Evolutionary conservation across 2,888 invertebrate species (phyloP), one percentile per base, ranked within the genome.

Genomic region (Cryptus viduatorius): DNA sequence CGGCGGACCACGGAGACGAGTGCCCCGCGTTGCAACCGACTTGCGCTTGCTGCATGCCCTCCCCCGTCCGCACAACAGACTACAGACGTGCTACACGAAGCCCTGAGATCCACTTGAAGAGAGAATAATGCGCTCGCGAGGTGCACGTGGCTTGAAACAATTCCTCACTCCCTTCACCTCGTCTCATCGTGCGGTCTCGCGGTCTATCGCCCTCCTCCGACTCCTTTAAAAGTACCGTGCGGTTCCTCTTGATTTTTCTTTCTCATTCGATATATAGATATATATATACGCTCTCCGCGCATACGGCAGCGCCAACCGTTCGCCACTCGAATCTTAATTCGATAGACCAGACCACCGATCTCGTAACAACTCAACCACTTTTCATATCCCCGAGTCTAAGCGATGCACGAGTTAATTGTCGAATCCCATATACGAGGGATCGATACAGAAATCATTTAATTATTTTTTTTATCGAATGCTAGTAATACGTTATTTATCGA

Each of bases 91-190:
- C 31, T 19, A 16, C 29, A 24, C 64, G 61, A 44, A 44, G 79
- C 44, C 24, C 83, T 76, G 78, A 83, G 86, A 86, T 88, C 88
- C 88, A 92, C 92, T 92, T 89, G 89, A 92, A 86, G 81, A 84
- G 82, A 89, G 89, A 90, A 91, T 92, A 92, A 92, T 92, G 87
- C 89, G 77, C 86, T 77, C 77, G 44, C 71, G 82, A 82, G 89
- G 89, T 90, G 90, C 91, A 92, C 92, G 91, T 92, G 91, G 87
- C 92, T 82, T 69, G 80, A 59, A 81, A 84, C 82, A 86, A 84
- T 78, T 59, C 67, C 73, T 78, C 64, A 50, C 68, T 12, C 46
- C 10, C 50, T 3, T 16, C 3, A n/a, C 53, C 42, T 29, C 44
- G 31, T 61, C 46, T 48, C 12, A 48, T 37, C 19, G 50, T 24